Conservation (phyloP, 2,888 invertebrate species). For the Eupithecia abbreviata region DNA sequence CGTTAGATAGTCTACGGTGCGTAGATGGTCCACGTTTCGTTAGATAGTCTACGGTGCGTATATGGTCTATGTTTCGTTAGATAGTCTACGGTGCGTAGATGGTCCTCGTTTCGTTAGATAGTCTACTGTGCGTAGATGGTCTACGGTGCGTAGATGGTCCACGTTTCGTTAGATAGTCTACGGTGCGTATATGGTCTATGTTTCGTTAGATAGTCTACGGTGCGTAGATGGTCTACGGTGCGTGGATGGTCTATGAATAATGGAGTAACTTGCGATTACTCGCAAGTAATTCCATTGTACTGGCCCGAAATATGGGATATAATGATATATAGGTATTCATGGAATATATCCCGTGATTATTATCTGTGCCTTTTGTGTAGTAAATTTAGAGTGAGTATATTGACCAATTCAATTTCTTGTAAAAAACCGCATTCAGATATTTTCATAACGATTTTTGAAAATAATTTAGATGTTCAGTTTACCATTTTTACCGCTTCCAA, state of each 20-base stretch:
- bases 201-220: background rate
- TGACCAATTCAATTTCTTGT: background rate
- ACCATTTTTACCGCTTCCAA: background rate
- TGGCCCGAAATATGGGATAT: background rate
- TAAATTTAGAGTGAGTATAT: background rate
- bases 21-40: no score
- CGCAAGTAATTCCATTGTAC: no score
- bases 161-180: no score
- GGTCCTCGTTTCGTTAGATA: no score
- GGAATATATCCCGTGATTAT: background rate
- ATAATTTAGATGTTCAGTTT: background rate
- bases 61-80: no score
- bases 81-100: no score
- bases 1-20: no score
- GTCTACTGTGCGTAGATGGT: no score
- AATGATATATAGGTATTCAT: background rate
- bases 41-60: no score
- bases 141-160: no score
- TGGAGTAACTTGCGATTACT: no score
- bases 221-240: background rate
- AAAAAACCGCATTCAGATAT: background rate
- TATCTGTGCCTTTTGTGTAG: background rate
- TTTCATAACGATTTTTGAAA: background rate
- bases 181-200: background rate
- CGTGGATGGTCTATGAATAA: no score